Percentiles rank a stretch among this genome's conserved stretches.
Conservation (phyloP, 2,113 vertebrate genomes). For the Ophthalmolycus amberensis region DNA sequence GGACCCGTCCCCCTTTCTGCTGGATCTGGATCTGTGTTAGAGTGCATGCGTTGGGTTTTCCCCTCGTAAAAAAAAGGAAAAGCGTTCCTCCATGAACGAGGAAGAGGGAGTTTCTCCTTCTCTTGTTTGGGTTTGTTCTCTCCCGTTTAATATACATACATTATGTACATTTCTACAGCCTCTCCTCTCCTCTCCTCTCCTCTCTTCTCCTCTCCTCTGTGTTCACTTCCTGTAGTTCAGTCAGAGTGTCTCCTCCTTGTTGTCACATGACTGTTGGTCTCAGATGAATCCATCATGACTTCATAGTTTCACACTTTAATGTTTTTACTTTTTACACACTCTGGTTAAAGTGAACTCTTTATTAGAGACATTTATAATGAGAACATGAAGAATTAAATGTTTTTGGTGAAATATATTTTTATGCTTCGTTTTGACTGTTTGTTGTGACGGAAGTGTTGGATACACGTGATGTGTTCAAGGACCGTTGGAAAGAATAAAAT, state of each 20-base stretch:
- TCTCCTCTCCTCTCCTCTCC: too few relatives aligned
- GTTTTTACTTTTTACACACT: background rate
- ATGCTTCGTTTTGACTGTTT: too few relatives aligned
- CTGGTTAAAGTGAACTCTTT: background rate
- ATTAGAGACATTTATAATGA: background rate
- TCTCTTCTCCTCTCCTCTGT: too few relatives aligned
- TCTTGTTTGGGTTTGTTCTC: conserved; percentile 35
- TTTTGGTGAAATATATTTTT: background rate
- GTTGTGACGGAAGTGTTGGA: too few relatives aligned
- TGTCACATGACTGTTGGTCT: background rate
- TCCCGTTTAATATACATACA: too few relatives aligned
- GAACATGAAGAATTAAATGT: background rate
- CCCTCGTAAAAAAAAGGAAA: conserved; percentile 70
- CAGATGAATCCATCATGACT: background rate
- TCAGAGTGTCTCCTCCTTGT: background rate
- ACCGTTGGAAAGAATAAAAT: background rate
- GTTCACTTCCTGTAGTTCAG: too few relatives aligned
- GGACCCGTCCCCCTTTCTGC: conserved; percentile 67
- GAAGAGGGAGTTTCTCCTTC: conserved; percentile 32
- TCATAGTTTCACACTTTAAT: background rate
- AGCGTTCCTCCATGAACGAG: conserved; percentile 46
- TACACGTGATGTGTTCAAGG: background rate
- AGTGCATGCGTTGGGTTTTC: conserved; percentile 71
- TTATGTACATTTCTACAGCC: too few relatives aligned
- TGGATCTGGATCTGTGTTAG: conserved; percentile 55